A percentile compares a stretch with the other conserved stretches of the same genome.
Conservation (phyloP, 2,797 vertebrate species). For the Liasis olivaceus region DNA sequence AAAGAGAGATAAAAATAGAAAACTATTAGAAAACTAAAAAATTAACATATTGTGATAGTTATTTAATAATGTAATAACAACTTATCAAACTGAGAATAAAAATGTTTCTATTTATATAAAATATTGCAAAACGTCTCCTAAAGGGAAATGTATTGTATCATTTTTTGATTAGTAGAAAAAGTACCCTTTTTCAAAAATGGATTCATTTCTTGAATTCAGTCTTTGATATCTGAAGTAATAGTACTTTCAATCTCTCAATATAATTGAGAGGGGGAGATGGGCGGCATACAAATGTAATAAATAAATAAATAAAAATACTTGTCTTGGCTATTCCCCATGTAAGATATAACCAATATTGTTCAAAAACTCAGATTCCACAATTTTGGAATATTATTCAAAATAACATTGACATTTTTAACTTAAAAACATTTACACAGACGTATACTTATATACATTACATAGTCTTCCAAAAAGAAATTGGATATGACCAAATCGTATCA, state of each 20-base stretch:
- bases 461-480: neutral
- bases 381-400: neutral
- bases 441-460: neutral
- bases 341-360: neutral
- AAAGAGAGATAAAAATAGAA: neutral
- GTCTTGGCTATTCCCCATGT: neutral
- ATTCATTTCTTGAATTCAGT: neutral
- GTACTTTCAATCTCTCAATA: neutral
- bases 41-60: neutral
- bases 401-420: neutral
- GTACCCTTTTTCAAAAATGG: neutral
- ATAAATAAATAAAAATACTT: neutral
- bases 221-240: neutral
- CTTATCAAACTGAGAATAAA: neutral
- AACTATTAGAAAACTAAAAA: neutral
- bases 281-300: too few species aligned
- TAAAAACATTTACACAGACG: neutral
- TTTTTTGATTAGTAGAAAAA: neutral
- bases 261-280: neutral
- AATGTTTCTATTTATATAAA: neutral
- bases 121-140: neutral
- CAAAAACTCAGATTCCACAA: neutral
- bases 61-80: neutral
- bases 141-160: neutral
- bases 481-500: neutral